Percentiles rank a stretch among this genome's conserved stretches.
Conservation (phyloP, 2,113 vertebrate genomes). For the Oncorhynchus kisutch region DNA sequence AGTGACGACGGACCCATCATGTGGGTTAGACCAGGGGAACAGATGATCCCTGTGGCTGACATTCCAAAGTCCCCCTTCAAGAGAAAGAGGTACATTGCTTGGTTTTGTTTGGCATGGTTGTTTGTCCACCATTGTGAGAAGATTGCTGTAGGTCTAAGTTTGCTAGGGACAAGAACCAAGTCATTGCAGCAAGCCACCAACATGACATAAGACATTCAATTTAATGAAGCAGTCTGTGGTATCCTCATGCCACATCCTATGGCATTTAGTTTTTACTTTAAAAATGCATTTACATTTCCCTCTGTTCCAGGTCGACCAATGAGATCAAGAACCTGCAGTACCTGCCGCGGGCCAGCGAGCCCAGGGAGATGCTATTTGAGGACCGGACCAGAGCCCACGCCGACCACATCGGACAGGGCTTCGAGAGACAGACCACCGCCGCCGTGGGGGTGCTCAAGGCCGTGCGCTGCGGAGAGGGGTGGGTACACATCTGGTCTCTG, state of each 20-base stretch:
- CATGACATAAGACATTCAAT: too few relatives aligned
- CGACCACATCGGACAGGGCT: constrained; percentile 96
- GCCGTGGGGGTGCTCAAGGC: constrained; percentile 96
- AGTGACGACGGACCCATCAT: constrained; percentile 97
- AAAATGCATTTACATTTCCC: background rate
- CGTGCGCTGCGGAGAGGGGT: constrained; percentile 87
- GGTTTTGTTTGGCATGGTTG: background rate
- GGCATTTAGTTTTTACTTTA: too few relatives aligned
- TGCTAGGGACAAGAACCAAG: too few relatives aligned
- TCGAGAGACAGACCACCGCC: constrained; percentile 93
- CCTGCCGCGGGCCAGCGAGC: constrained; percentile 94
- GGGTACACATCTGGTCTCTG: constrained; percentile 13
- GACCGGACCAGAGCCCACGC: constrained; percentile 94
- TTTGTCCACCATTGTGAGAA: background rate
- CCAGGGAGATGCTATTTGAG: constrained; percentile 96
- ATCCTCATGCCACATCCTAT: too few relatives aligned
- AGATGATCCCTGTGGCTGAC: constrained; percentile 98
- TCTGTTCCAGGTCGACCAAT: constrained; percentile 87
- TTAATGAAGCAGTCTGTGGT: too few relatives aligned
- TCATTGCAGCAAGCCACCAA: too few relatives aligned
- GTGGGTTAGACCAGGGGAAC: constrained; percentile 98
- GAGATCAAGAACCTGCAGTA: constrained; percentile 99
- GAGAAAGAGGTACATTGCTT: constrained; percentile 84
- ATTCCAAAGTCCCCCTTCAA: constrained; percentile 99
- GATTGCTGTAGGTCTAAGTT: too few relatives aligned